These are phyloP conservation scores for Karalla daura DNA, from an alignment of 2,797 vertebrate genomes.

Conservation along the genomic window DNA sequence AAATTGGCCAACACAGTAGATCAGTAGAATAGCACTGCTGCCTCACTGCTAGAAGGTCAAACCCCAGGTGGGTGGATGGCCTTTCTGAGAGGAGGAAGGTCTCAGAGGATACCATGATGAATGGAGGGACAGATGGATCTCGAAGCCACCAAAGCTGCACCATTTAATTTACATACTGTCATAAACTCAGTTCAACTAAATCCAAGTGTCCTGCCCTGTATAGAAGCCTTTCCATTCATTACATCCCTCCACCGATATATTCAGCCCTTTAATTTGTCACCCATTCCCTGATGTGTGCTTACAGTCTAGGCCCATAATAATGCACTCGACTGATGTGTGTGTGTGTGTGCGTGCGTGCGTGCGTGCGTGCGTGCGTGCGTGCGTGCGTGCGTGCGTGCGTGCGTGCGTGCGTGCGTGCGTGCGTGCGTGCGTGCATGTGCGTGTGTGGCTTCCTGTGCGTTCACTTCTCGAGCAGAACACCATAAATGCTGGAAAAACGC, in stretches of 20 bases:
- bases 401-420: neutral
- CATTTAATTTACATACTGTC: neutral
- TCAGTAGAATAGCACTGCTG: too few relatives aligned
- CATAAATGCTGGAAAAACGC: constrained; percentile 7
- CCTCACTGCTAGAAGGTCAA: too few relatives aligned
- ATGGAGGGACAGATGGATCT: too few relatives aligned
- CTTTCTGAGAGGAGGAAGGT: too few relatives aligned
- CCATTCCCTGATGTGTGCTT: neutral
- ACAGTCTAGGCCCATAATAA: neutral
- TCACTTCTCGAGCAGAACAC: neutral
- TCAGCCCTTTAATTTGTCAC: neutral
- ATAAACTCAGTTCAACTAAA: neutral
- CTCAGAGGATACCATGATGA: too few relatives aligned
- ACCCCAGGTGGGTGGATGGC: too few relatives aligned
- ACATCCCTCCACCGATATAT: neutral
- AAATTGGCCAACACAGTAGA: too few relatives aligned
- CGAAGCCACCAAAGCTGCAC: neutral
- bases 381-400: neutral
- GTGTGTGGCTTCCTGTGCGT: neutral
- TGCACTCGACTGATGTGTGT: neutral
- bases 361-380: neutral
- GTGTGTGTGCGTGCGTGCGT: neutral
- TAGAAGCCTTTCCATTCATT: neutral
- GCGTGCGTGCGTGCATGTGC: neutral
- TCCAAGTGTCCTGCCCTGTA: neutral